Base-by-base conservation (phyloP, 2,888 invertebrate genomes). In the Autographa gamma region DNA sequence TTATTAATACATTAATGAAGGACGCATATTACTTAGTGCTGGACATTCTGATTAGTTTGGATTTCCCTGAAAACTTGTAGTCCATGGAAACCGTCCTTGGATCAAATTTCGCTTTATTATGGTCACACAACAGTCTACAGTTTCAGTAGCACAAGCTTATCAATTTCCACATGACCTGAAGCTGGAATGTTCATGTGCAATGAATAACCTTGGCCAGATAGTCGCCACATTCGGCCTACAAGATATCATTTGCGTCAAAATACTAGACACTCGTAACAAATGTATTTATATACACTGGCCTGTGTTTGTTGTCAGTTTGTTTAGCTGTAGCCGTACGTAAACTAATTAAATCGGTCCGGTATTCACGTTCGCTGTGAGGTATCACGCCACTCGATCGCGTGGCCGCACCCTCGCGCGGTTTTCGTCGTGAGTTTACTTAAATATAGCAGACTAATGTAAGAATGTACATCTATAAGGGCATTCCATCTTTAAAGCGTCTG, bases 401-500 rank as follows among this genome's bases (percentile, higher is more conserved):
- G 71, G 73, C 76, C 75, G 76, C 85, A 70, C 79, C 81, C 79
- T 72, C 72, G 71, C 76, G 66, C 80, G 79, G 69, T 69, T 75
- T 76, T 63, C 75, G 73, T 61, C 71, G 65, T 63, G 76, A 77
- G 69, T 76, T 80, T 83, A 82, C 76, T 76, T 76, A 82, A 83
- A 79, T 77, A 79, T 83, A 85, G 79, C 82, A 83, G 74, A 73
- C 74, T 81, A 79, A 76, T 78, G 64, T 79, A 83, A 82, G 85
- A 86, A 85, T 88, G 81, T 79, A 79, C 78, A 85, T 85, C 79
- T 86, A 84, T 85, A 85, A 83, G 74, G 80, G 72, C 77, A 87
- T 82, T 75, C 74, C 77, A 82, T 77, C 73, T 81, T 82, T 80
- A 84, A 78, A 83, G 81, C 83, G 84, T 87, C 86, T 87, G 85